Base-by-base conservation (phyloP, 2,797 vertebrate species). In the Todus mexicanus region DNA sequence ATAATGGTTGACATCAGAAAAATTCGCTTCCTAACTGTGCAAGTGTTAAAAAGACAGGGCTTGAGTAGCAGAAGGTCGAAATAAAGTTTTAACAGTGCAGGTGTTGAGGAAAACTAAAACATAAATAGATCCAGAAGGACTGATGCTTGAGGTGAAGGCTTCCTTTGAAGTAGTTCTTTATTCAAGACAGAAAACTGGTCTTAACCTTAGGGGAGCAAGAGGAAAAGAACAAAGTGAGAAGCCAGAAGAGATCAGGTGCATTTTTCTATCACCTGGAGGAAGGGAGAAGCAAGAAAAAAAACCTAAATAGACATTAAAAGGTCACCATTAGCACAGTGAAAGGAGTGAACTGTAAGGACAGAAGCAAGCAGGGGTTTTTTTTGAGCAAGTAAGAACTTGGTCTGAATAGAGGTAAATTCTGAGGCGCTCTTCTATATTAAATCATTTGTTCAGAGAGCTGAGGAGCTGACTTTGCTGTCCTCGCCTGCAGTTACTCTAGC, bases 401-500 rank as follows among this genome's bases (percentile, higher is more conserved):
- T 48, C 38, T 65, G 17, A 31, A 54, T 27, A 51, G 45, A 53
- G 33, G 75, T 75, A 51, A 68, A 78, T 81, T 78, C 37, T 43
- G 42, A 69, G 37, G 10, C 59, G 18, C 61, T 89, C 29, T 50
- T 89, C 17, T 17, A 6, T 26, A 60, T 63, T 63, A 8, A 65
- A 48, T 38, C 7, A 53, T 70, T 87, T 81, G 15, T 84, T 74
- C 53, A 15, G 61, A 78, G 61, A 80, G 11, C 57, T 57, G 48
- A 91, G 51, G 31, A 83, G 65, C 65, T 94, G 91, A 93, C 66
- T 92, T 64, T 57, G 45, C 82, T 89, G n/a, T 63, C 42, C 75
- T 87, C 27, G 21, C 35, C 50, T 69, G 59, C 72, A 59, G 26
- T 89, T 88, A 51, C 75, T 84, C 33, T 64, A 80, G 7, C 21